A percentile compares a stretch with the other conserved stretches of the same genome.
These are phyloP conservation scores for Episyrphus balteatus DNA, from an alignment of 1,140 invertebrate species.

Conservation along the genomic window DNA sequence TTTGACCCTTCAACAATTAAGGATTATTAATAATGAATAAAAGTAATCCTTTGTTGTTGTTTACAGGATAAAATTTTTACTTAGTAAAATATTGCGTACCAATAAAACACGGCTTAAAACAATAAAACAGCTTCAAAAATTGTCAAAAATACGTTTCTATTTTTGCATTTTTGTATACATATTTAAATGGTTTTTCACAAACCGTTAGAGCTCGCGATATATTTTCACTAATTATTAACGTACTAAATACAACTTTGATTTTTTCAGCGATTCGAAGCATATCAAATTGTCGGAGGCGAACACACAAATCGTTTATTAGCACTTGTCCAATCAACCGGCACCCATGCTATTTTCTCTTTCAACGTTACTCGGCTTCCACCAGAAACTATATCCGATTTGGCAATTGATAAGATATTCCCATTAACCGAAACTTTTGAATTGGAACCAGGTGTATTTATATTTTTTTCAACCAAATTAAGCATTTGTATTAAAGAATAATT, in stretches of 20 bases:
- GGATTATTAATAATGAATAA: too few relatives aligned
- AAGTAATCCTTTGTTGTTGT: too few relatives aligned
- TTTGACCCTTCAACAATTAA: too few relatives aligned
- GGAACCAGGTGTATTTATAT: slow-evolving; percentile 43
- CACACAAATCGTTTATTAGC: slow-evolving; percentile 44
- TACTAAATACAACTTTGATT: neutral
- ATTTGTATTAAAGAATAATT: neutral
- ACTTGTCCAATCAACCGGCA: slow-evolving; percentile 51
- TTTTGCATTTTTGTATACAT: too few relatives aligned
- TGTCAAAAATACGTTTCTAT: too few relatives aligned
- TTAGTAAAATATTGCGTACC: too few relatives aligned
- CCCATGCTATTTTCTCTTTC: slow-evolving; percentile 54
- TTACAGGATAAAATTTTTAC: too few relatives aligned
- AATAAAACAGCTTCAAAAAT: too few relatives aligned
- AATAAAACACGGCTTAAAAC: too few relatives aligned
- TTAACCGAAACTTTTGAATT: slow-evolving; percentile 56
- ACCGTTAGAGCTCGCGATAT: too few relatives aligned
- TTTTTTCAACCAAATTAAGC: neutral
- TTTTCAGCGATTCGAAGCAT: slow-evolving; percentile 29
- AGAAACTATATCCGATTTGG: slow-evolving; percentile 47
- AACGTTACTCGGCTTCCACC: slow-evolving; percentile 44
- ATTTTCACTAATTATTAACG: too few relatives aligned
- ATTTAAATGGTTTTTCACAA: too few relatives aligned
- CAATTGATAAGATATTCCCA: slow-evolving; percentile 54
- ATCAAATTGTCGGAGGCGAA: slow-evolving; percentile 31